Base-by-base conservation (phyloP, 2,888 invertebrate species). In the Chalcis sispes region DNA sequence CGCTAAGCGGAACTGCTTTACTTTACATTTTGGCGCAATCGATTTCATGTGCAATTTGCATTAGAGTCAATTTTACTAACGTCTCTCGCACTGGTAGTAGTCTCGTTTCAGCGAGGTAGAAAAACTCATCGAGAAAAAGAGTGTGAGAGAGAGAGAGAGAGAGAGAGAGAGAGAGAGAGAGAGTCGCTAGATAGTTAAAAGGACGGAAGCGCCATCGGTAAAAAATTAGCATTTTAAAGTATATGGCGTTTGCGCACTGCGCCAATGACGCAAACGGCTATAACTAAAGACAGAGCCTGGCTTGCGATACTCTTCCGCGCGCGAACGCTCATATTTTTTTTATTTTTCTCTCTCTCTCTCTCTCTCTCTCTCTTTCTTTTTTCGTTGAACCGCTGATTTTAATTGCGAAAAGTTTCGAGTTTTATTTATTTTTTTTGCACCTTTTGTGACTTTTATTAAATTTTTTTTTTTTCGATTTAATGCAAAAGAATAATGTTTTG, bases 161-260 rank as follows among this genome's bases (percentile, higher is more conserved):
- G n/a, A n/a, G n/a, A n/a, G n/a, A n/a, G n/a, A n/a, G n/a, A n/a
- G n/a, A n/a, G n/a, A n/a, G n/a, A n/a, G n/a, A n/a, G n/a, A n/a
- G n/a, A n/a, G n/a, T n/a, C n/a, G n/a, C n/a, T n/a, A n/a, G n/a
- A n/a, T n/a, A n/a, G n/a, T n/a, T n/a, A n/a, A 18, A 54, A 20
- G 32, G 36, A n/a, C 18, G 54, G 25, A 42, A 71, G 58, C 56
- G 50, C 40, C 48, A 52, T 7, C 27, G 1, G 54, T 13, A 62
- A n/a, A 10, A 48, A 72, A 76, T 76, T 62, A 72, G 67, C 76
- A 72, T 72, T 76, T 62, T 62, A 59, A 76, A 67, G 42, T 50
- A 20, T 40, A 59, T 27, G 40, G 7, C 29, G 27, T 25, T 20
- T 61, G 27, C 40, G 61, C 54, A 71, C 52, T 42, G 72, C 72